A percentile compares a stretch with the other conserved stretches of the same genome.
Conservation (phyloP, 2,888 invertebrate genomes). For the Melanchra persicariae region DNA sequence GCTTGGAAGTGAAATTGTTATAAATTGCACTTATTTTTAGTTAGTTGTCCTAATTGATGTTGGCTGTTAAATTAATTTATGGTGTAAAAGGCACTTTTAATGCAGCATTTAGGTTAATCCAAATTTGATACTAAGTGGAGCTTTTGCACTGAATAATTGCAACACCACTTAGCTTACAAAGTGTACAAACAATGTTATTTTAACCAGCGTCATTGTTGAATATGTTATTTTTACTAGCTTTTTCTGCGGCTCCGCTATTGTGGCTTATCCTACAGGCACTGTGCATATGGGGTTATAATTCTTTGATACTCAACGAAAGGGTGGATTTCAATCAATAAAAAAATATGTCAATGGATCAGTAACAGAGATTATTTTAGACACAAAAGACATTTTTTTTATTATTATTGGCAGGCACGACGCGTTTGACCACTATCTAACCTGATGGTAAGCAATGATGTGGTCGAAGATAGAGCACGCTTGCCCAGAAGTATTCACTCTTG, state of each 20-base stretch:
- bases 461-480: too few species aligned
- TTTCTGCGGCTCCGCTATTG: not conserved
- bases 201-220: not conserved
- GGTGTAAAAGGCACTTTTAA: conserved; percentile 1
- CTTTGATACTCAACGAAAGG: too few species aligned
- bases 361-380: too few species aligned
- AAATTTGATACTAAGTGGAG: conserved; percentile 25
- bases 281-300: too few species aligned
- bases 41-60: conserved; percentile 10
- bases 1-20: conserved; percentile 32
- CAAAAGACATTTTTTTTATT: too few species aligned
- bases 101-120: conserved; percentile 16
- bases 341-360: too few species aligned
- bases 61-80: conserved; percentile 14
- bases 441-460: too few species aligned
- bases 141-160: conserved; percentile 15
- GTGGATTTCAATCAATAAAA: too few species aligned
- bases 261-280: too few species aligned
- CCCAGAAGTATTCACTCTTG: too few species aligned
- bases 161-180: conserved; percentile 1
- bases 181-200: not conserved
- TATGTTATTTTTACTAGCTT: not conserved
- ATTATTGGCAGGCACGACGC: too few species aligned
- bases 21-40: conserved; percentile 28
- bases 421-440: too few species aligned